A percentile compares a stretch with the other conserved stretches of the same genome.
phyloP scores from a whole-genome alignment of 2,797 vertebrate genomes.

The Simalia tracyae region DNA sequence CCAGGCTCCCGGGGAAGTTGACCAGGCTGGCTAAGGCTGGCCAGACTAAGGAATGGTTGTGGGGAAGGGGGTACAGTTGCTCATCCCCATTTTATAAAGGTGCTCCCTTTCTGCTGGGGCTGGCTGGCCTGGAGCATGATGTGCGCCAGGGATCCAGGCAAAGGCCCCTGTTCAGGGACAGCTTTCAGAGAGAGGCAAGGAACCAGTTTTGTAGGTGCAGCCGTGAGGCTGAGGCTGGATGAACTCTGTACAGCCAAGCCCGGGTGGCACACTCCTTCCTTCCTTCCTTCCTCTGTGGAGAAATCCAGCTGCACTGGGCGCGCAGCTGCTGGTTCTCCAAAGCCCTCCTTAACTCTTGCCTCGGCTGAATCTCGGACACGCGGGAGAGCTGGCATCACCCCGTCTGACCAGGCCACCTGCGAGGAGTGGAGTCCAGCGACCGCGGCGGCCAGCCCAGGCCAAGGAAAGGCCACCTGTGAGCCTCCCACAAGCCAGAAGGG shows the following conservation, averaged over 20 bases:
- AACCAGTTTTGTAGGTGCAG: conserved; percentile 42
- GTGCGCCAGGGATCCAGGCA: neutral
- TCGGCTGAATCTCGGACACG: neutral
- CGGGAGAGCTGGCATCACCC: neutral
- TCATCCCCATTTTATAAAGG: neutral
- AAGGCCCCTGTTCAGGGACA: neutral
- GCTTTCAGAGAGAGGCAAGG: neutral
- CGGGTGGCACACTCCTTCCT: neutral
- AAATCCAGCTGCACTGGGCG: neutral
- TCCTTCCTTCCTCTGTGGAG: neutral
- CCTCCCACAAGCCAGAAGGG: neutral
- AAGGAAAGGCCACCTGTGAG: neutral
- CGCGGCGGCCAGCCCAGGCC: neutral
- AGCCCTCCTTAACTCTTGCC: neutral
- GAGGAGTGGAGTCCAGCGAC: neutral
- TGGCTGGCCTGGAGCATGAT: too few relatives aligned
- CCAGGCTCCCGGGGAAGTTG: neutral
- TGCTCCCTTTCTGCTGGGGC: neutral
- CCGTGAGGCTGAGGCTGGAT: neutral
- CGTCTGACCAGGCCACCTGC: neutral
- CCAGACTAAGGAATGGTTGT: rapidly evolving
- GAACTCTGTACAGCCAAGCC: neutral
- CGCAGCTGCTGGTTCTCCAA: neutral
- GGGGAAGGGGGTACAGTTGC: neutral
- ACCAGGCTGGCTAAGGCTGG: neutral